Base-by-base conservation (phyloP, 2,888 invertebrate genomes). In the Zhengitettix transpicula region DNA sequence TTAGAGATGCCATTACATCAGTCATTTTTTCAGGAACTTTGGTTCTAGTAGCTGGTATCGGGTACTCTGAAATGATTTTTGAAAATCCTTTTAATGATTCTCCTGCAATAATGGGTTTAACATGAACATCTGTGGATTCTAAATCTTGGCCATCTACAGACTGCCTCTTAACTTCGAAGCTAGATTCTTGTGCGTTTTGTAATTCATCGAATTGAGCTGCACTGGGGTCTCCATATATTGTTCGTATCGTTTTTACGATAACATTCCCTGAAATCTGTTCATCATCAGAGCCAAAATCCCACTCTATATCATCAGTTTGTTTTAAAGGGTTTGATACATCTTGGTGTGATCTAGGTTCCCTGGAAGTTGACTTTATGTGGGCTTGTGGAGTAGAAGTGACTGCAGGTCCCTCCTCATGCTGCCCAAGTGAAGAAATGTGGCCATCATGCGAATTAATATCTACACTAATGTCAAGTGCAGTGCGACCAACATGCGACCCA, bases 371-470 rank as follows among this genome's bases (percentile, higher is more conserved):
- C 16, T 42, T 17, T 28, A 47, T 28, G 58, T 41, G 28, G 28
- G 28, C 28, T 14, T 16, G 54, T 16, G 51, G 62, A 44, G 58
- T 40, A 9, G 59, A 42, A 44, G 56, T 57, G 14, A 52, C 51
- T 14, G 54, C 42, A 17, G 54, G 55, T 44, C 56, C 59, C 57
- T 59, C 52, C 59, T 58, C 58, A 61, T 58, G 60, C 60, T 55
- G 60, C 40, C 58, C 58, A 53, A 40, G n/a, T 42, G 53, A 14
- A 57, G 60, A 53, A 54, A 57, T 40, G 57, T 54, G 57, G 52
- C 51, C 60, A 56, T 58, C 62, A 62, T 62, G 62, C 62, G 60
- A 60, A 58, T 60, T 60, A 60, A 56, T 58, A 55, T 57, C 60
- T 58, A 58, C 62, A 58, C 60, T 62, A 62, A 56, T 52, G 42